phyloP scores from a whole-genome alignment of 1,140 invertebrate species.

The Oscheius sp. region DNA sequence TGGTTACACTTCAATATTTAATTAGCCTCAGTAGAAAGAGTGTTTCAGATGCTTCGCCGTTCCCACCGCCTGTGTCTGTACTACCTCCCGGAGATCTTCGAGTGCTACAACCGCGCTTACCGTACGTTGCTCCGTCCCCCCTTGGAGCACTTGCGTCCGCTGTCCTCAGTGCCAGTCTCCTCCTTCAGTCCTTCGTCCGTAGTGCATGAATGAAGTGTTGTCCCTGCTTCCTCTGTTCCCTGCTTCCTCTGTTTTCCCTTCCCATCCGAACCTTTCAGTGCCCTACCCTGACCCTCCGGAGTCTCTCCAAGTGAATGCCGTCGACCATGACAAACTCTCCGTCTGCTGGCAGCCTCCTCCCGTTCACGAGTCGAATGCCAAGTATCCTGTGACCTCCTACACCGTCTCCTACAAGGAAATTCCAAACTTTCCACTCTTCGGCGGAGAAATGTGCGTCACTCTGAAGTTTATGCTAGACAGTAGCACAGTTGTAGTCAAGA shows the following conservation, averaged over 20 bases:
- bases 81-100: conserved; percentile 48
- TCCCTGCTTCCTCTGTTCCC: background rate
- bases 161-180: background rate
- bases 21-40: too few relatives aligned
- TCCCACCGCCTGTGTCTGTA: conserved; percentile 46
- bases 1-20: too few relatives aligned
- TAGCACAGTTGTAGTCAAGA: background rate
- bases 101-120: conserved; percentile 43
- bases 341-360: conserved; percentile 39
- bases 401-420: conserved; percentile 41
- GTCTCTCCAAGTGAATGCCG: conserved; percentile 35
- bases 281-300: conserved; percentile 40
- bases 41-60: conserved; percentile 37
- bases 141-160: background rate
- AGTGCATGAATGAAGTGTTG: conserved; percentile 1
- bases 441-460: conserved; percentile 23
- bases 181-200: background rate
- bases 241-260: too few relatives aligned
- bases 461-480: background rate
- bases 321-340: conserved; percentile 31
- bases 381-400: conserved; percentile 36
- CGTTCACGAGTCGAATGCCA: conserved; percentile 14
- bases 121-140: conserved; percentile 23
- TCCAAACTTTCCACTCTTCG: conserved; percentile 26
- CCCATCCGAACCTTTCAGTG: conserved; percentile 25